These are phyloP conservation scores for Busseola fusca DNA, from an alignment of 2,888 invertebrate genomes.

Conservation along the genomic window DNA sequence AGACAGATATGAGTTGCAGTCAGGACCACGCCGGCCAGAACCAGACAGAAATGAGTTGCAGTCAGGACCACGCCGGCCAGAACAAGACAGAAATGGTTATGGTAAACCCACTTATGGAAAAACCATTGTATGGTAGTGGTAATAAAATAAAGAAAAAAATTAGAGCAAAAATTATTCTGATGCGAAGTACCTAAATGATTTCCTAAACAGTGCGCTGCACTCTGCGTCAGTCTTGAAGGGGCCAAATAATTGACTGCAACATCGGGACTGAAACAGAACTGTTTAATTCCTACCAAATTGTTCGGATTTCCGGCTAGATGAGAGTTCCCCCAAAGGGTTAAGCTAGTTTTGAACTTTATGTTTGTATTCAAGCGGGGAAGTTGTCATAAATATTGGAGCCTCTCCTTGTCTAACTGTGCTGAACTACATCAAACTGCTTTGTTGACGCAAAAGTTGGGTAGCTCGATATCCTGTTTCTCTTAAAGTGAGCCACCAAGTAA, in stretches of 20 bases:
- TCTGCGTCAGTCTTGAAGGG: neutral
- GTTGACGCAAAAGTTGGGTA: constrained; percentile 79
- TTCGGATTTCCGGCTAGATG: constrained; percentile 79
- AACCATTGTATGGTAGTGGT: neutral
- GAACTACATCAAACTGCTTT: constrained; percentile 83
- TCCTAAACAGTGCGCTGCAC: constrained; percentile 4
- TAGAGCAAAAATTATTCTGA: neutral
- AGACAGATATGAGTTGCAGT: too few relatives aligned
- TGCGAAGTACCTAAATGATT: constrained; percentile 11
- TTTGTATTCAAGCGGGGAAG: constrained; percentile 80
- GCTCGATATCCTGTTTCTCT: constrained; percentile 78
- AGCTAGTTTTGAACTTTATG: constrained; percentile 83
- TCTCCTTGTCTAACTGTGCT: constrained; percentile 78
- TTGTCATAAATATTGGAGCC: constrained; percentile 84
- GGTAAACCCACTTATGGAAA: neutral
- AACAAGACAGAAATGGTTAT: neutral
- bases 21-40: too few relatives aligned
- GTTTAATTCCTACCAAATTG: constrained; percentile 79
- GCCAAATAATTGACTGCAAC: constrained; percentile 43
- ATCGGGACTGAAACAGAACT: constrained; percentile 67
- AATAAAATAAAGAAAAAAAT: neutral
- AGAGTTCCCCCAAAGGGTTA: constrained; percentile 79
- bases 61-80: too few relatives aligned
- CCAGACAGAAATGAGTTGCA: neutral
- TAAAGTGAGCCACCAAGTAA: constrained; percentile 69